Conservation (phyloP, 2,113 vertebrate genomes). For the Onychostruthus taczanowskii region DNA sequence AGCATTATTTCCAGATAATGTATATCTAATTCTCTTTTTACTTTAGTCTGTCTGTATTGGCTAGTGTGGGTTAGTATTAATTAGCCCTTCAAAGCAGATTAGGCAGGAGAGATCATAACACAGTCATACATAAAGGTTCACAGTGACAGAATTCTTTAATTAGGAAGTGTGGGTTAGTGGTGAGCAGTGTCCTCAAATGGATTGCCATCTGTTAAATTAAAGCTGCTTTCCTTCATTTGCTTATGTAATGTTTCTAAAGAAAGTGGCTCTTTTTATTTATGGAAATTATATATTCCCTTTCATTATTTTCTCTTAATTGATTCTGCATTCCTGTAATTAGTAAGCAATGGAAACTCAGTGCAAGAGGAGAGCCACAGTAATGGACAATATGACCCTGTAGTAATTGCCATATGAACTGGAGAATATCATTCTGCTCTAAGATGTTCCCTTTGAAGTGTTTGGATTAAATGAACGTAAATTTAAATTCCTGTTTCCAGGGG, state of each 20-base stretch:
- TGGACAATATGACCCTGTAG: slow-evolving; percentile 16
- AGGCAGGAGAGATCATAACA: slow-evolving; percentile 61
- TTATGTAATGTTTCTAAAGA: slow-evolving; percentile 51
- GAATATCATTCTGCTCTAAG: slow-evolving; percentile 37
- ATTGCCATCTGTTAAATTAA: slow-evolving; percentile 59
- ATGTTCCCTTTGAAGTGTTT: slow-evolving; percentile 33
- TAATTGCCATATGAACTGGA: slow-evolving; percentile 17
- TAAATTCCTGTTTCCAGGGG: not conserved
- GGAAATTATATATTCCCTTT: slow-evolving; percentile 50
- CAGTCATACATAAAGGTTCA: slow-evolving; percentile 56
- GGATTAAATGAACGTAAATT: slow-evolving; percentile 42
- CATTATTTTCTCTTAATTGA: slow-evolving; percentile 65
- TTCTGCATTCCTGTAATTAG: slow-evolving; percentile 58
- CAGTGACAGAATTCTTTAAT: slow-evolving; percentile 71
- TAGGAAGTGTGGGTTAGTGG: slow-evolving; percentile 61
- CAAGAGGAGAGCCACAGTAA: slow-evolving; percentile 31
- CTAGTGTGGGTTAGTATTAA: slow-evolving; percentile 65
- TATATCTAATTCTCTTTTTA: slow-evolving; percentile 51
- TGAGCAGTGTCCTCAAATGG: slow-evolving; percentile 70
- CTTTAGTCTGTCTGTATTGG: slow-evolving; percentile 42
- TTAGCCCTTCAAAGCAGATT: slow-evolving; percentile 71
- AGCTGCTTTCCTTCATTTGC: slow-evolving; percentile 38
- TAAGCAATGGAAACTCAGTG: slow-evolving; percentile 37
- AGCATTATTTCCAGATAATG: slow-evolving; percentile 44
- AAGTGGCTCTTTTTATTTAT: slow-evolving; percentile 49